Percentiles rank a stretch among this genome's conserved stretches.
These are phyloP conservation scores for Pseudorectes ferrugineus DNA, from an alignment of 2,113 vertebrate species.

Conservation along the genomic window DNA sequence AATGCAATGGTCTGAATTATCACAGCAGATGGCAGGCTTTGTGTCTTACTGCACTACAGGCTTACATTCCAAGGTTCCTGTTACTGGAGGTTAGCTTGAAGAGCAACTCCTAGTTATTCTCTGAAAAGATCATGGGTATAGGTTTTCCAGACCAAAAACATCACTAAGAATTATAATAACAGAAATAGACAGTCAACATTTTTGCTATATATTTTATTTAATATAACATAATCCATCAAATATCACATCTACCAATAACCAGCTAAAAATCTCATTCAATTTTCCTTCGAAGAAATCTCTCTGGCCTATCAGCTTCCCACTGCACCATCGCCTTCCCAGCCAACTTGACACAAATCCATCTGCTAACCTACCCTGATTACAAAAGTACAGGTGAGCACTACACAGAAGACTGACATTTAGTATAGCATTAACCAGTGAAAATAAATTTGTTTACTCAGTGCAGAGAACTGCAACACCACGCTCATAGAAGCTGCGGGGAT, in stretches of 20 bases:
- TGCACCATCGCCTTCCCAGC: fast-evolving
- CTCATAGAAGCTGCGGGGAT: slow-evolving; percentile 95
- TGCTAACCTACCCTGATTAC: not conserved
- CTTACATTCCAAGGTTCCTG: not conserved
- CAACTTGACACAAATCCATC: not conserved
- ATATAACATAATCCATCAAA: not conserved
- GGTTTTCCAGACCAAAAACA: not conserved
- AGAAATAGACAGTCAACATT: not conserved
- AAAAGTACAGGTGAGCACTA: not conserved
- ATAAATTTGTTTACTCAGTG: slow-evolving; percentile 77
- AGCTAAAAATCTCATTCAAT: not conserved
- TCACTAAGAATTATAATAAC: not conserved
- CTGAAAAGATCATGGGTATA: not conserved
- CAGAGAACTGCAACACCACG: slow-evolving; percentile 94
- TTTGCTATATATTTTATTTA: slow-evolving; percentile 33
- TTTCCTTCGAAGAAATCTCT: not conserved
- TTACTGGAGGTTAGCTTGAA: not conserved
- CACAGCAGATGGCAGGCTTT: not conserved
- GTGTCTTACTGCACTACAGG: not conserved
- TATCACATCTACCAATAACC: not conserved
- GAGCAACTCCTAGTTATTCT: not conserved
- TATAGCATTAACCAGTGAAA: not conserved
- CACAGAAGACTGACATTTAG: not conserved
- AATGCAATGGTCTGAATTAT: not conserved
- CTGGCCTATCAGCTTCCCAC: not conserved